A percentile compares a stretch with the other conserved stretches of the same genome.
phyloP scores from a whole-genome alignment of 2,888 invertebrate species.

The Drosophila peninsularis region DNA sequence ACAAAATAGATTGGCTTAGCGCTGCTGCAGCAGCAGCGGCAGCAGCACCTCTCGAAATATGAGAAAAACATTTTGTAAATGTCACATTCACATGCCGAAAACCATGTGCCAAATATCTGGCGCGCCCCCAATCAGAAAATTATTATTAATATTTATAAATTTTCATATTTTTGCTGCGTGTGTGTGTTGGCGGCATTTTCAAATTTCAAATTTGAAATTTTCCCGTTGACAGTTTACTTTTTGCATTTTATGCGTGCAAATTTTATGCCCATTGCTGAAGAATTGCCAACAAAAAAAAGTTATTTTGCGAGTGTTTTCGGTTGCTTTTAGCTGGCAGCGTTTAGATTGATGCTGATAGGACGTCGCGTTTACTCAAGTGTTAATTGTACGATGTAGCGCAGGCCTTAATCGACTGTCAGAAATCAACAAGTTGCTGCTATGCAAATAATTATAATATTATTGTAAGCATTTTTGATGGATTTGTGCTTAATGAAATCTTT shows the following conservation, averaged over 20 bases:
- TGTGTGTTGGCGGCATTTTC: constrained; percentile 48
- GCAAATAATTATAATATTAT: neutral
- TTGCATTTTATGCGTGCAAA: constrained; percentile 51
- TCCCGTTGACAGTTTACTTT: constrained; percentile 51
- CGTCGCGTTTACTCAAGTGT: constrained; percentile 13
- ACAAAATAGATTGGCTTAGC: constrained; percentile 56
- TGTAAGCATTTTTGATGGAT: constrained; percentile 2
- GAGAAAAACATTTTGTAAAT: constrained; percentile 72
- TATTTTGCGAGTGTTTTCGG: constrained; percentile 43
- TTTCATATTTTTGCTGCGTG: neutral
- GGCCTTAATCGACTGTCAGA: constrained; percentile 17
- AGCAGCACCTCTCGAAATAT: constrained; percentile 40
- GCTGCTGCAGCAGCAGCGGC: constrained; percentile 31
- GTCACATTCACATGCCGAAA: constrained; percentile 76
- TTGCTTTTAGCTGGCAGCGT: constrained; percentile 28
- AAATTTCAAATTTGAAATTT: constrained; percentile 19
- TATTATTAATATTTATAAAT: constrained; percentile 43
- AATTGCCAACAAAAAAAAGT: constrained; percentile 29
- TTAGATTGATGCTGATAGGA: constrained; percentile 29
- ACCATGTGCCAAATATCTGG: constrained; percentile 67
- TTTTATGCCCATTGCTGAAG: constrained; percentile 59
- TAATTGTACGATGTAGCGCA: constrained; percentile 1
- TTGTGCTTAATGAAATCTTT: neutral
- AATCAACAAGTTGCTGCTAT: constrained; percentile 15
- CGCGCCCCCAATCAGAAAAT: constrained; percentile 57